Evolutionary conservation across 92 coral and sea anemone genomes (phyloP).

Genomic region (Epizoanthus illoricatus): DNA sequence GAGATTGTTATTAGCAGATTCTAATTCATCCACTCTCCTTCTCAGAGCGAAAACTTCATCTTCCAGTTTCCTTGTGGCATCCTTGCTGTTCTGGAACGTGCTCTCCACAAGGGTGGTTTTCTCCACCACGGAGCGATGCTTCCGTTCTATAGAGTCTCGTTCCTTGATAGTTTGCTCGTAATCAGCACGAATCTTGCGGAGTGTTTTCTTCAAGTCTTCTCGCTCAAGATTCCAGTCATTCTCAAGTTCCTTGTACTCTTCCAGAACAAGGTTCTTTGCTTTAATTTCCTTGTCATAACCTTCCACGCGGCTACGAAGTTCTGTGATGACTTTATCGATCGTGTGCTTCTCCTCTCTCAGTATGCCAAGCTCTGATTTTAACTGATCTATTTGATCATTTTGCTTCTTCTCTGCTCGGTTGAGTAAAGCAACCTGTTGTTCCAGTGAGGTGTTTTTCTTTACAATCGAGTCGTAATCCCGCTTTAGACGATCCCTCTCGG

Average conservation of each 20-base stretch:
- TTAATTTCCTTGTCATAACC: constrained; percentile 55
- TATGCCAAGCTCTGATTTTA: constrained; percentile 60
- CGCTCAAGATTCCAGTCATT: constrained; percentile 54
- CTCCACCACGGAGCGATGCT: constrained; percentile 59
- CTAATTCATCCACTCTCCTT: constrained; percentile 62
- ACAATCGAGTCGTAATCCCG: constrained; percentile 74
- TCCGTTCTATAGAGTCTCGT: constrained; percentile 58
- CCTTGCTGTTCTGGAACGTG: constrained; percentile 65
- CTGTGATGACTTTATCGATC: constrained; percentile 61
- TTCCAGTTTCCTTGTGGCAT: constrained; percentile 68
- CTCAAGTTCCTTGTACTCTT: constrained; percentile 58
- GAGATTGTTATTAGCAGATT: constrained; percentile 53
- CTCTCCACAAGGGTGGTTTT: constrained; percentile 64
- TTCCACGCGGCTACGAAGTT: constrained; percentile 65
- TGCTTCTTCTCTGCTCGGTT: constrained; percentile 59
- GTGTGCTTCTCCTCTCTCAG: constrained; percentile 65
- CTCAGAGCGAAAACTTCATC: constrained; percentile 65
- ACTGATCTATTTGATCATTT: constrained; percentile 81
- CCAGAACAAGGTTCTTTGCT: constrained; percentile 52
- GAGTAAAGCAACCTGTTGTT: constrained; percentile 67
- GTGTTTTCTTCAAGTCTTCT: constrained; percentile 61
- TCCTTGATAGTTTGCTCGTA: constrained; percentile 58
- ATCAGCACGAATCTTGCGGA: constrained; percentile 58
- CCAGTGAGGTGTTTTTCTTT: constrained; percentile 61
- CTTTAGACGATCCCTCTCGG: constrained; percentile 76